phyloP scores from a whole-genome alignment of 2,113 vertebrate genomes.

The cat (Felis catus) region F.catus_Fca126_mat1.0 CM031419.1:196153501-196154000 shows the following conservation, averaged over 20 bases:
- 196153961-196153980: background rate
- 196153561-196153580: background rate
- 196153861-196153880: conserved; percentile 6
- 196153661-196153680: background rate
- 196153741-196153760: conserved; percentile 32
- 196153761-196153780: background rate
- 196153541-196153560: background rate
- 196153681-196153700: conserved; percentile 46
- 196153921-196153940: conserved; percentile 42
- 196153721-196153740: conserved; percentile 44
- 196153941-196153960: conserved; percentile 36
- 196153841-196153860: background rate
- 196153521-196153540: background rate
- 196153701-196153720: conserved; percentile 38
- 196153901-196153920: background rate
- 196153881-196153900: conserved; percentile 17
- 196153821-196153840: background rate
- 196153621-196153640: background rate
- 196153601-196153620: background rate
- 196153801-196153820: background rate
- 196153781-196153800: background rate
- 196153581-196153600: background rate
- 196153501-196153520: background rate
- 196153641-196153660: background rate
- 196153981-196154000: conserved; percentile 50